These are phyloP conservation scores for Kryptolebias marmoratus DNA, from an alignment of 2,113 vertebrate species.

Conservation along the genomic window DNA sequence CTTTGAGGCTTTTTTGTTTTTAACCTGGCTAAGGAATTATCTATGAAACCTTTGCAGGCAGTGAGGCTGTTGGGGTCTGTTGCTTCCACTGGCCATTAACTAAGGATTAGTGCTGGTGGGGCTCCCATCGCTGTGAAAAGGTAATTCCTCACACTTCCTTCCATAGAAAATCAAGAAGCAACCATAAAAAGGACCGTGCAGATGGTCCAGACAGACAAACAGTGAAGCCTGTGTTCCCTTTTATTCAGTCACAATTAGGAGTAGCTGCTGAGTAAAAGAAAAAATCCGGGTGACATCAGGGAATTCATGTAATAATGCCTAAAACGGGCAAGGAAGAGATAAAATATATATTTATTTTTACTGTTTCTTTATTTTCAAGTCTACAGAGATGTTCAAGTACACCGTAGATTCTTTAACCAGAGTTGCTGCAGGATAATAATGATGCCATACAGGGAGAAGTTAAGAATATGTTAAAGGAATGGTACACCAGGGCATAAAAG, in stretches of 20 bases:
- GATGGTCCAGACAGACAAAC: constrained; percentile 49
- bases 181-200: constrained; percentile 63
- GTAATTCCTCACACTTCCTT: constrained; percentile 71
- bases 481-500: too few species aligned
- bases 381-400: too few species aligned
- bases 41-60: constrained; percentile 62
- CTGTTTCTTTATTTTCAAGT: too few species aligned
- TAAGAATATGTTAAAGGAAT: too few species aligned
- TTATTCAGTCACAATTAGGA: constrained; percentile 44
- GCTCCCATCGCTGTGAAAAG: constrained; percentile 71
- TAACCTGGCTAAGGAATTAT: constrained; percentile 55
- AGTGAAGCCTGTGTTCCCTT: constrained; percentile 40
- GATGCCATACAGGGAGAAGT: too few species aligned
- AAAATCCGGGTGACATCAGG: too few species aligned
- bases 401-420: too few species aligned
- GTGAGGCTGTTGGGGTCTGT: constrained; percentile 68
- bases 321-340: constrained; percentile 1
- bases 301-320: neutral
- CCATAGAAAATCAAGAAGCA: constrained; percentile 75
- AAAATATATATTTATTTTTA: too few species aligned
- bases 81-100: constrained; percentile 75
- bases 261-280: neutral
- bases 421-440: too few species aligned
- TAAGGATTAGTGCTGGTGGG: constrained; percentile 79
- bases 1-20: neutral